Base-by-base conservation (phyloP, 1,140 invertebrate genomes). In the Leptopilina boulardi region DNA sequence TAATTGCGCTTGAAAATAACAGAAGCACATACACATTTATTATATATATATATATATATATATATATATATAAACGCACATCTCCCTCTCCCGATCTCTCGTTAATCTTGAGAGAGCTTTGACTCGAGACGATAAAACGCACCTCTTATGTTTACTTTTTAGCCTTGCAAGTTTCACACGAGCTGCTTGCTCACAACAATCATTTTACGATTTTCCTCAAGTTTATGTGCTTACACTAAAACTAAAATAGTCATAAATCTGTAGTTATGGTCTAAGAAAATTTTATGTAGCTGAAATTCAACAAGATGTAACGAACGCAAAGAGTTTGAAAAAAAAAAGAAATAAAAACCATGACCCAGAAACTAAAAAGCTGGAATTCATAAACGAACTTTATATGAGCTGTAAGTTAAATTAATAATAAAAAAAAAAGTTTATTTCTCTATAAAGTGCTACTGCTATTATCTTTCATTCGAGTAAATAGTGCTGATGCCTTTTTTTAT, bases 1-100 rank as follows among this genome's bases (percentile, higher is more conserved):
- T 76, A 54, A 76, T 30, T 71, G 66, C 56, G 2, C 26, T 5
- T 9, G 9, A 38, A 38, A 38, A 59, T 1, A 59, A 59, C 8
- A 23, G 54, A 23, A 11, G 54, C 18, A 59, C 8, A 13, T 9
- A 23, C 19, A 19, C 54, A 38, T 38, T 8, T 38, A n/a, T 38
- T 38, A 38, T 6, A 38, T 38, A 30, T 3, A 30, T 38, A 38
- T 38, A 38, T 38, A 38, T 38, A 9, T 38, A 9, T 6, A 9
- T 3, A 38, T 38, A 38, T 6, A 38, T 38, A 38, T 38, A 38
- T 38, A 38, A 30, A 15, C 21, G 56, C 21, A 59, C 23, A 70
- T 79, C 72, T 66, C 51, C n/a, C 73, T 41, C 66, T 59, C 75
- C 77, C 51, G 47, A 77, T 77, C 74, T 74, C 41, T 70, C 26